Conservation (phyloP, 2,888 invertebrate genomes). For the Nemapogon koenigi region DNA sequence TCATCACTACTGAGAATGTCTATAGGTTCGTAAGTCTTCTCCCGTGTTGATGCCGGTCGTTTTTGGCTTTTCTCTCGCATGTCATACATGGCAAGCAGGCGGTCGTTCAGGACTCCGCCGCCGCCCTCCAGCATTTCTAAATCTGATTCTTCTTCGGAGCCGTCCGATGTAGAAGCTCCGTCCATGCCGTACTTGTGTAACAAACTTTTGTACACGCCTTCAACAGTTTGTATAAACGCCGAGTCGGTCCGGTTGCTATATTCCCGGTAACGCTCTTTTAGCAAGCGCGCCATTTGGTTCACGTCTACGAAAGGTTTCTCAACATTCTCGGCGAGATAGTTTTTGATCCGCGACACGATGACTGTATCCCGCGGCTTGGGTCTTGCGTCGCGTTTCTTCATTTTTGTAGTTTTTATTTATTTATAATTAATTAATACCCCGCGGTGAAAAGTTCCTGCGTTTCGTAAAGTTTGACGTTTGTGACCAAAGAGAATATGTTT, state of each 20-base stretch:
- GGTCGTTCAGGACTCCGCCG: slow-evolving; percentile 73
- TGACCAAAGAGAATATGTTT: too few species aligned
- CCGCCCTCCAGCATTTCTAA: slow-evolving; percentile 81
- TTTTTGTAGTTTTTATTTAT: slow-evolving; percentile 29
- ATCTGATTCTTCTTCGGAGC: slow-evolving; percentile 68
- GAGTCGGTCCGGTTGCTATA: slow-evolving; percentile 81
- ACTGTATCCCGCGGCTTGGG: slow-evolving; percentile 60
- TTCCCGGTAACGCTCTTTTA: slow-evolving; percentile 76
- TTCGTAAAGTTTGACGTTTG: too few species aligned
- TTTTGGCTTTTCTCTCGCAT: slow-evolving; percentile 47
- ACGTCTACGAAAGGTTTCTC: slow-evolving; percentile 84
- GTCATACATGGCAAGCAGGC: slow-evolving; percentile 55
- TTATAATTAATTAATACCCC: too few species aligned
- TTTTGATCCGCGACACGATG: slow-evolving; percentile 68
- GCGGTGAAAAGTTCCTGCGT: too few species aligned
- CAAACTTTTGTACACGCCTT: slow-evolving; percentile 76
- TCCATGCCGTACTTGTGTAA: slow-evolving; percentile 72
- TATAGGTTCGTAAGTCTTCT: slow-evolving; percentile 50
- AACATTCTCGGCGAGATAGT: slow-evolving; percentile 83
- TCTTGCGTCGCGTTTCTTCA: slow-evolving; percentile 59
- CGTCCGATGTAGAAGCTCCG: slow-evolving; percentile 64
- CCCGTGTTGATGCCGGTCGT: slow-evolving; percentile 39
- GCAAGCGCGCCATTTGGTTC: slow-evolving; percentile 80
- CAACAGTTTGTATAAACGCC: slow-evolving; percentile 81
- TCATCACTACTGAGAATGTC: slow-evolving; percentile 53